Conservation (phyloP, 1,140 invertebrate genomes). For the Epicauta chinensis region DNA sequence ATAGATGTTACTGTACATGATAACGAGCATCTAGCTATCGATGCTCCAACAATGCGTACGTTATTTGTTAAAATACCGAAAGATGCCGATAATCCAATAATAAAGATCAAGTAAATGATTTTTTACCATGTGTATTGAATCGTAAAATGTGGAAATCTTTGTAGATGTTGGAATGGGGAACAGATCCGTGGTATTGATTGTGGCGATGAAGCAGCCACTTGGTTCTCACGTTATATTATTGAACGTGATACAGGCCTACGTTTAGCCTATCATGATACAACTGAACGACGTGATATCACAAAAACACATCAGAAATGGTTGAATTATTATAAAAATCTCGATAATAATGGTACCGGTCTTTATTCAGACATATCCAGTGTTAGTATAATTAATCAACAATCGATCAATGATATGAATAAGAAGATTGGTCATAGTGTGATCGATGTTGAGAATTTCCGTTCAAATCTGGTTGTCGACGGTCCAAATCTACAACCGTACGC, state of each 20-base stretch:
- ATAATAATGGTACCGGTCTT: conserved; percentile 27
- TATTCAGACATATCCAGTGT: conserved; percentile 32
- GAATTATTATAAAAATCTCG: conserved; percentile 28
- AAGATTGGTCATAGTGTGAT: conserved; percentile 47
- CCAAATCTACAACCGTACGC: conserved; percentile 47
- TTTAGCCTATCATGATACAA: conserved; percentile 52
- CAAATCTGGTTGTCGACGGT: conserved; percentile 62
- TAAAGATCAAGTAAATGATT: conserved; percentile 22
- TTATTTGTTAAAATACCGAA: conserved; percentile 36
- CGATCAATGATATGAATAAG: conserved; percentile 57
- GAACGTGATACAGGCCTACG: conserved; percentile 49
- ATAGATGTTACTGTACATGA: conserved; percentile 37
- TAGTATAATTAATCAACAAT: conserved; percentile 54
- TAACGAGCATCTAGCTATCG: conserved; percentile 32
- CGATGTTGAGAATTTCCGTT: conserved; percentile 53
- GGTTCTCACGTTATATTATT: conserved; percentile 54
- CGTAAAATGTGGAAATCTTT: not conserved
- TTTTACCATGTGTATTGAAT: not conserved
- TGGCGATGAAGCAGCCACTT: conserved; percentile 53
- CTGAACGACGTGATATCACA: conserved; percentile 24
- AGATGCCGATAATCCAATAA: conserved; percentile 13
- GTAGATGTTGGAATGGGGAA: conserved; percentile 26
- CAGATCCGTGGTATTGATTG: conserved; percentile 51
- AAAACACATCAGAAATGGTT: conserved; percentile 27
- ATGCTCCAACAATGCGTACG: conserved; percentile 37